Conservation (phyloP, 2,888 invertebrate genomes). For the Melieria picta region DNA sequence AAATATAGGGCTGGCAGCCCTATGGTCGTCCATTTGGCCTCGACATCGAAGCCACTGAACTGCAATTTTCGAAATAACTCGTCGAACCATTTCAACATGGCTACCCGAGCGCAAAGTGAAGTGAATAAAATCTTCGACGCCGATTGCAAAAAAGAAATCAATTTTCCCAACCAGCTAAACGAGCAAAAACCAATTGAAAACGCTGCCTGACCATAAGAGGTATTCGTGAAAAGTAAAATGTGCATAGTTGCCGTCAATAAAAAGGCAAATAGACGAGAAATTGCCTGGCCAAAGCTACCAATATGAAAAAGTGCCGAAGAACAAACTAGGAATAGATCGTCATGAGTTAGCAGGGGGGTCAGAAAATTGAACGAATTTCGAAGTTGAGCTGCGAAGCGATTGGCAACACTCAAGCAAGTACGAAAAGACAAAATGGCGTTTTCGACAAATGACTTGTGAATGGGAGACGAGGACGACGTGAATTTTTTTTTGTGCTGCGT, state of each 20-base stretch:
- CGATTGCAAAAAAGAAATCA: not conserved
- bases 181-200: conserved; percentile 3
- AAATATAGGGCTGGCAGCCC: too few species aligned
- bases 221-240: not conserved
- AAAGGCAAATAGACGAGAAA: conserved; percentile 7
- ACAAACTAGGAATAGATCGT: not conserved
- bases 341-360: conserved; percentile 12
- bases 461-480: conserved; percentile 48
- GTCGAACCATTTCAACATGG: conserved; percentile 32
- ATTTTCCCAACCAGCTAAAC: not conserved
- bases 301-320: conserved; percentile 12
- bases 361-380: conserved; percentile 19
- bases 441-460: conserved; percentile 51
- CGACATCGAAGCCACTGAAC: conserved; percentile 21
- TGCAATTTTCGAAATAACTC: conserved; percentile 27
- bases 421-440: conserved; percentile 60
- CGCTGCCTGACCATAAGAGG: not conserved
- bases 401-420: conserved; percentile 36
- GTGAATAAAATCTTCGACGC: not conserved
- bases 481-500: conserved; percentile 48
- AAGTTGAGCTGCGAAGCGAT: conserved; percentile 9
- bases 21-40: too few species aligned
- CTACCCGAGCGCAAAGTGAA: conserved; percentile 15
- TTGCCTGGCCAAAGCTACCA: not conserved
- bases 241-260: not conserved